Base-by-base conservation (phyloP, 2,113 vertebrate genomes). In the Nesoenas mayeri region DNA sequence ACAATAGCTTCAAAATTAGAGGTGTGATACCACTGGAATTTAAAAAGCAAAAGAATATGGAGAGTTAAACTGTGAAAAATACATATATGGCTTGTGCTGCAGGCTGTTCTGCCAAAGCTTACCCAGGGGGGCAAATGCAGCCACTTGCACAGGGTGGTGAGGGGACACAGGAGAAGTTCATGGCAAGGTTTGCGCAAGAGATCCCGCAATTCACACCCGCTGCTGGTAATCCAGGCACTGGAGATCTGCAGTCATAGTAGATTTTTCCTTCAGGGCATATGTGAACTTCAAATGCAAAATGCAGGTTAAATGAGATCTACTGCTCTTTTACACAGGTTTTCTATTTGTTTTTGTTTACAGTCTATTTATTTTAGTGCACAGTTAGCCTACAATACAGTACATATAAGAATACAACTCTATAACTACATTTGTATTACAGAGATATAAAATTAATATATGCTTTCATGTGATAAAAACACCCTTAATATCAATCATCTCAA, bases 131-230 rank as follows among this genome's bases (percentile, higher is more conserved):
- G 53, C 99, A 99, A 95, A 99, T 96, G 84, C 99, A 99, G 94
- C 99, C 99, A 54, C 99, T 98, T 91, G 99, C 98, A 97, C 99
- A 99, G 7, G 98, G 99, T 67, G 99, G 99, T 62, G 98, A 99
- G 32, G 99, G 99, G 24, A 98, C 98, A 80, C 99, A 99, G 80
- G 99, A 99, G 95, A 99, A 98, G 97, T 99, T 99, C 98, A 99
- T 99, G 98, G 99, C 99, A 95, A 99, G 97, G 94, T 99, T 99
- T 2, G 98, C 98, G 97, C 99, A 99, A 15, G 99, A 99, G 16
- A 98, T 97, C 81, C 98, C 99, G 56, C 99, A 99, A 20, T 99
- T 99, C 91, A 99, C 92, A 34, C 99, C 99, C 0, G 98, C 97
- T 53, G 98, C 97, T 85, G 98, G 98, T 66, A 98, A 96, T 32